Evolutionary conservation across 2,113 vertebrate species (phyloP).

Genomic region (Thinocorus orbignyianus): DNA sequence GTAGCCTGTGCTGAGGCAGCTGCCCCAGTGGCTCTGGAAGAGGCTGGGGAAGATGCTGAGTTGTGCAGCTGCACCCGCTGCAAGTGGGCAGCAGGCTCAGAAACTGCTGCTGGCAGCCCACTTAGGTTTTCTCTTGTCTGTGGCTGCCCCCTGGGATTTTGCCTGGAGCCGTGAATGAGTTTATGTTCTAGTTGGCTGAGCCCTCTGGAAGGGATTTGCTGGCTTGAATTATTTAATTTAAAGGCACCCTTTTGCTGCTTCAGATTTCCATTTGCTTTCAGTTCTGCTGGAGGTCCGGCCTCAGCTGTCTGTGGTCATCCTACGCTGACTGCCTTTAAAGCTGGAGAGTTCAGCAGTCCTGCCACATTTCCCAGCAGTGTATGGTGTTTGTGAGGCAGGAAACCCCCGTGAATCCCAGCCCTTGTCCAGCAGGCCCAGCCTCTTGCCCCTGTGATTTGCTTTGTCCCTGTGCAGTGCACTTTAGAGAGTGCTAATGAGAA

Average conservation of each 20-base stretch:
- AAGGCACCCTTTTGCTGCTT: not conserved
- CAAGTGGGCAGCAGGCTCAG: not conserved
- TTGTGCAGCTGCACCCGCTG: not conserved
- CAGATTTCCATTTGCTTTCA: not conserved
- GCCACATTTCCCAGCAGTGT: not conserved
- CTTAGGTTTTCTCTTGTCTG: not conserved
- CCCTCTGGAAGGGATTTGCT: constrained; percentile 9
- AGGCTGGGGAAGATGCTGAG: not conserved
- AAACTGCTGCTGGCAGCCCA: not conserved
- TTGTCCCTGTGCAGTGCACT: not conserved
- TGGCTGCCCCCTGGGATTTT: not conserved
- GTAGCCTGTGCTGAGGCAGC: not conserved
- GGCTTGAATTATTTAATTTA: constrained; percentile 16
- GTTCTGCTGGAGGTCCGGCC: not conserved
- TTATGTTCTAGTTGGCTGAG: constrained; percentile 12
- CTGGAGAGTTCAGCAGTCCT: not conserved
- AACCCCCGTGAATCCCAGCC: not conserved
- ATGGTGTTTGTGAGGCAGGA: fast-evolving
- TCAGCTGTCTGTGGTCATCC: not conserved
- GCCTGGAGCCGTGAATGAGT: not conserved
- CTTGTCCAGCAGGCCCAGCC: not conserved
- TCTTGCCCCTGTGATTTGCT: not conserved
- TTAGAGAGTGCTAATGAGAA: not conserved
- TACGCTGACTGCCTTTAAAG: not conserved
- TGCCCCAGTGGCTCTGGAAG: not conserved